Conservation (phyloP, 1,140 invertebrate genomes). For the Anthonomus grandis region DNA sequence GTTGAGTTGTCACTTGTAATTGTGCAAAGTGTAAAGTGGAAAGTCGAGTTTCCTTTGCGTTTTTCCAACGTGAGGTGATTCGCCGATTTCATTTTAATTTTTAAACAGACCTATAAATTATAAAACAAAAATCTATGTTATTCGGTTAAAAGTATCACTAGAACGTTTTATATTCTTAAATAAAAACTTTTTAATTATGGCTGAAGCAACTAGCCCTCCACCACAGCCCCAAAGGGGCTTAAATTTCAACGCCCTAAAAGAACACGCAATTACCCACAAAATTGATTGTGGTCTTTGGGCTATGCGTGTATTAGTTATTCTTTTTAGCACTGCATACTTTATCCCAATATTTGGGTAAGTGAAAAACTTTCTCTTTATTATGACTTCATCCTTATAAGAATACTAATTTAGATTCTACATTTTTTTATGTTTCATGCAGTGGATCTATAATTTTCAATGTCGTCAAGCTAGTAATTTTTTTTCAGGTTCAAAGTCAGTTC, state of each 20-base stretch:
- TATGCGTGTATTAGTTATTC: slow-evolving; percentile 74
- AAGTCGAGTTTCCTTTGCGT: too few relatives aligned
- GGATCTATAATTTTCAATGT: too few relatives aligned
- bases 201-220: not conserved
- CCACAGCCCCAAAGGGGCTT: slow-evolving; percentile 25
- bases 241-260: slow-evolving; percentile 60
- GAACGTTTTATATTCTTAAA: too few relatives aligned
- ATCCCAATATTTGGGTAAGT: slow-evolving; percentile 85
- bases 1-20: too few relatives aligned
- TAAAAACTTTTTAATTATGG: slow-evolving; percentile 9
- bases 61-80: too few relatives aligned
- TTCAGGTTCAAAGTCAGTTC: not conserved
- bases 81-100: too few relatives aligned
- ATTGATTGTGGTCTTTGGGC: slow-evolving; percentile 81
- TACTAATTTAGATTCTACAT: not conserved
- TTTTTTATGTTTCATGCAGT: not conserved
- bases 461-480: slow-evolving; percentile 2
- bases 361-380: too few relatives aligned
- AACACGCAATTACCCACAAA: slow-evolving; percentile 76
- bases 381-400: too few relatives aligned
- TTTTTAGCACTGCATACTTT: slow-evolving; percentile 81
- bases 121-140: too few relatives aligned
- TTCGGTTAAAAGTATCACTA: too few relatives aligned
- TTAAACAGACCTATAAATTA: too few relatives aligned
- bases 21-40: too few relatives aligned